A percentile compares a stretch with the other conserved stretches of the same genome.
These are phyloP conservation scores for Drosophila niveifrons DNA, from an alignment of 2,888 invertebrate genomes.

Conservation along the genomic window DNA sequence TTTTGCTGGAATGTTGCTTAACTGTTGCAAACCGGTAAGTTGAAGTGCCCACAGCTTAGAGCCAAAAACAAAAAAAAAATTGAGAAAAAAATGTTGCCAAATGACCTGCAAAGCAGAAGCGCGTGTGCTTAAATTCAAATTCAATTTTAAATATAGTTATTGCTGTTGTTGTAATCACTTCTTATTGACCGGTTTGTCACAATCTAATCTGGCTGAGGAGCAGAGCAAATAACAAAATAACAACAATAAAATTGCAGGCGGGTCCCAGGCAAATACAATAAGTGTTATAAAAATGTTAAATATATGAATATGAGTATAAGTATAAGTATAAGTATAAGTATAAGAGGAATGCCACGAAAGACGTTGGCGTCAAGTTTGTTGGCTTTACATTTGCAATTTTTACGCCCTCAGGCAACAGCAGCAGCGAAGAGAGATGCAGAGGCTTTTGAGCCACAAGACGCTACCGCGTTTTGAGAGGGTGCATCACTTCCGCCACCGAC, in stretches of 20 bases:
- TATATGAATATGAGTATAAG: background rate
- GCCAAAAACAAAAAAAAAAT: background rate
- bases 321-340: background rate
- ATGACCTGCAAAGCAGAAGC: constrained; percentile 20
- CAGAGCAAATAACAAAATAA: background rate
- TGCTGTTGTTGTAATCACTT: background rate
- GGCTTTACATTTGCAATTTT: constrained; percentile 36
- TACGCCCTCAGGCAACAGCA: constrained; percentile 24
- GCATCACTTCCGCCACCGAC: constrained; percentile 54
- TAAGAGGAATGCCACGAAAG: background rate
- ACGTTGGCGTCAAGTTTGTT: constrained; percentile 47
- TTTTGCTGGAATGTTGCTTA: constrained; percentile 59
- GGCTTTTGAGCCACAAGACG: constrained; percentile 7
- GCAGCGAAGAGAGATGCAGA: background rate
- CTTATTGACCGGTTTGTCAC: constrained; percentile 1
- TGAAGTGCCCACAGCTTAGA: constrained; percentile 40
- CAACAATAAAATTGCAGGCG: background rate
- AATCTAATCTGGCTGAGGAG: background rate
- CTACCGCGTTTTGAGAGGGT: constrained; percentile 19
- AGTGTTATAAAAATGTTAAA: background rate
- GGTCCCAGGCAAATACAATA: constrained; percentile 1
- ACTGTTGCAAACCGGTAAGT: constrained; percentile 68
- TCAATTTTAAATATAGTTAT: background rate
- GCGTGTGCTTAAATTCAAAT: constrained; percentile 6
- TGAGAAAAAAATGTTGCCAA: background rate